Evolutionary conservation across 2,888 invertebrate genomes (phyloP), one percentile per base, ranked within the genome.

Genomic region (Nebria brevicollis): DNA sequence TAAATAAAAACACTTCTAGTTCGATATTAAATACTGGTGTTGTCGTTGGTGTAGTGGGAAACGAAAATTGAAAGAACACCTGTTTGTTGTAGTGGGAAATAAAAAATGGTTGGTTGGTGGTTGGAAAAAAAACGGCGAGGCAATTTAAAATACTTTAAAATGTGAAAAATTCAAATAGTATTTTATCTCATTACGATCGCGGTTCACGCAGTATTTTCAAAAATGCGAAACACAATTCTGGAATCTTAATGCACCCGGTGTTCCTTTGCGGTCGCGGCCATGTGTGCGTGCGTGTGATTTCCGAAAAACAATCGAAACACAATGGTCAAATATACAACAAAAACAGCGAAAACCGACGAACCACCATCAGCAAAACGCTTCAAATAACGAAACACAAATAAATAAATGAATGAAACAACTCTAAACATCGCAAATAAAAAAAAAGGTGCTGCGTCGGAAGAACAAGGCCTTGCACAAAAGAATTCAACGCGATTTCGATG

Each of bases 401-500:
- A 54, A 54, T 54, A 54, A 54, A 54, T 54, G 8, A 54, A 54
- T 54, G 54, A 54, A 54, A 54, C 54, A 54, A 6, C 54, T 54
- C 54, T 54, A 54, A 54, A 54, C 54, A 54, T 54, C 54, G 8
- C 54, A 54, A 64, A 15, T 11, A 74, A 78, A 66, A 76, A 15
- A 76, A 72, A 76, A 82, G n/a, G 20, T 1, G 20, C 20, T 20
- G 20, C 83, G 85, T 83, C 83, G 85, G 84, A 84, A 82, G 84
- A 86, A 86, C 84, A 84, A 86, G 86, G 85, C 85, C 54, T 13
- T 82, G 86, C 86, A 84, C 86, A 86, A 86, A 85, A 85, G 86
- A 87, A 87, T 87, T 86, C 86, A 86, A 86, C 87, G 87, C 87
- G 86, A 85, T 87, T 86, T 87, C 85, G 85, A 85, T 86, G 85